Evolutionary conservation across 2,113 vertebrate genomes (phyloP).

Genomic region (Aptenodytes patagonicus): DNA sequence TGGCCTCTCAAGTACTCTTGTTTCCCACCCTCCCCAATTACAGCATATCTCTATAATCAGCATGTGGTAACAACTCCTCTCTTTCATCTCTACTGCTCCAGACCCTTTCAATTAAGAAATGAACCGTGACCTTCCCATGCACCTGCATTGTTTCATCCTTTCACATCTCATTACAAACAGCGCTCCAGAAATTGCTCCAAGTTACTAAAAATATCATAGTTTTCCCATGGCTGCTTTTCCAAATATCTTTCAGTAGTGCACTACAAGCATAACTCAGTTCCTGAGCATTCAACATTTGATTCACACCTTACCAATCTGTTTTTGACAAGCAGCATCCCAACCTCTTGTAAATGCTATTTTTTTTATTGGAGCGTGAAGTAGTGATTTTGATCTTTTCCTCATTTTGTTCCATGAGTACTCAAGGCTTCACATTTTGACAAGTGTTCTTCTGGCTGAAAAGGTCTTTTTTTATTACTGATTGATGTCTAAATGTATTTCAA

Average conservation of each 20-base stretch:
- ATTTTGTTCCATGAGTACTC: background rate
- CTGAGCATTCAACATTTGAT: background rate
- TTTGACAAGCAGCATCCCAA: background rate
- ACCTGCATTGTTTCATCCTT: background rate
- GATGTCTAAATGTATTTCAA: background rate
- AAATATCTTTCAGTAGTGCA: background rate
- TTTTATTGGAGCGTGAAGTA: background rate
- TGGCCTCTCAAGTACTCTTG: background rate
- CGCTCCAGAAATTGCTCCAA: background rate
- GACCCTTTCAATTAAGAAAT: background rate
- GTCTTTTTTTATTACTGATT: background rate
- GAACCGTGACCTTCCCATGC: background rate
- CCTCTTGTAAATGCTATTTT: background rate
- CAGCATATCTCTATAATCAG: background rate
- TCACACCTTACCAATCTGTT: background rate
- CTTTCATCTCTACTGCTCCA: background rate
- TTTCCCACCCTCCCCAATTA: background rate
- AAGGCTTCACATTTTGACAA: slow-evolving; percentile 7
- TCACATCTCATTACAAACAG: background rate
- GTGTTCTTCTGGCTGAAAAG: background rate
- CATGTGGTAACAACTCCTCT: background rate
- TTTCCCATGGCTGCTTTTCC: background rate
- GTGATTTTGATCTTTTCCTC: background rate
- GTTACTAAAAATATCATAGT: background rate
- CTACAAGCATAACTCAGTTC: background rate